Evolutionary conservation across 2,797 vertebrate species (phyloP).

Genomic region (Coregonus sp.): DNA sequence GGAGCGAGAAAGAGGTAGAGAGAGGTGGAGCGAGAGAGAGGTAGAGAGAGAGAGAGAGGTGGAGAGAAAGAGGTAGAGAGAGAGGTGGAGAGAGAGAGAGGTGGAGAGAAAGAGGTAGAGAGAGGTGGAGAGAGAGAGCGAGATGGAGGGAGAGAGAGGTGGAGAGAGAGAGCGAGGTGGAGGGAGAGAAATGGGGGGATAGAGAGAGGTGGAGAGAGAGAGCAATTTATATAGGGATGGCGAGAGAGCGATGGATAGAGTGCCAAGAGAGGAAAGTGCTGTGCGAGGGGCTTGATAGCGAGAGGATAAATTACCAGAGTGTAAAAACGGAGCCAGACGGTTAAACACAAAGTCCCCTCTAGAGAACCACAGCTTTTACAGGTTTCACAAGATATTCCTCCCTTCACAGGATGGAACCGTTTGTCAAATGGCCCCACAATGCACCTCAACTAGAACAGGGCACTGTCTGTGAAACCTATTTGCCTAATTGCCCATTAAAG

Average conservation of each 20-base stretch:
- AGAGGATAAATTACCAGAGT: slow-evolving; percentile 69
- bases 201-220: neutral
- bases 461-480: slow-evolving; percentile 46
- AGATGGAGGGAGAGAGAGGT: neutral
- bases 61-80: neutral
- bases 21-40: neutral
- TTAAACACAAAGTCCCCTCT: slow-evolving; percentile 66
- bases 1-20: slow-evolving; percentile 28
- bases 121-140: neutral
- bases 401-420: slow-evolving; percentile 58
- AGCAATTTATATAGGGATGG: neutral
- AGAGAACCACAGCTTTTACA: slow-evolving; percentile 49
- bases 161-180: neutral
- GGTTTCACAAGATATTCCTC: slow-evolving; percentile 53
- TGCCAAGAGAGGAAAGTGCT: neutral
- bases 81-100: neutral
- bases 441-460: slow-evolving; percentile 55
- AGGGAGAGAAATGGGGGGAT: neutral
- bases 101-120: neutral
- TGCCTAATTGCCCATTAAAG: slow-evolving; percentile 61
- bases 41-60: neutral
- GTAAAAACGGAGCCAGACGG: slow-evolving; percentile 68
- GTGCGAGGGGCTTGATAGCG: slow-evolving; percentile 43
- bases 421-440: slow-evolving; percentile 54
- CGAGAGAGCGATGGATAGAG: neutral